Conservation (phyloP, 1,140 invertebrate species). For the Ceratosolen solmsi region DNA sequence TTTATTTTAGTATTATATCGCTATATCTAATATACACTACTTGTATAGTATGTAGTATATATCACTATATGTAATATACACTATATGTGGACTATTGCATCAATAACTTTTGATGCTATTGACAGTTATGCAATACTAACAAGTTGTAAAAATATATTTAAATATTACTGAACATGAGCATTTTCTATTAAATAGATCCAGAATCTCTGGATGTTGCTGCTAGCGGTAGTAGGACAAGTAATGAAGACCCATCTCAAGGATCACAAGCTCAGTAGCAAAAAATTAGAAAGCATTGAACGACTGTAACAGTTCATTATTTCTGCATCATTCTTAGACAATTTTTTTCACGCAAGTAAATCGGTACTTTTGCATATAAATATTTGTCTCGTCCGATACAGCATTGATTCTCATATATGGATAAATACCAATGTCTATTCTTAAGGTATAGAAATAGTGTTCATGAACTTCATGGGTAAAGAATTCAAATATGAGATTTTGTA, state of each 20-base stretch:
- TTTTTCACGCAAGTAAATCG: constrained; percentile 41
- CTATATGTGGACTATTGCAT: constrained; percentile 11
- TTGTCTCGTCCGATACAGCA: not conserved
- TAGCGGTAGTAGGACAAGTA: constrained; percentile 57
- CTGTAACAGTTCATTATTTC: constrained; percentile 43
- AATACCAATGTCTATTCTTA: constrained; percentile 6
- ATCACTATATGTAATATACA: no score
- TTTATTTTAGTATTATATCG: not conserved
- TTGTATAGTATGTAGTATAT: no score
- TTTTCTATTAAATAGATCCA: constrained; percentile 56
- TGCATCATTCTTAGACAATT: constrained; percentile 43
- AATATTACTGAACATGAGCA: not conserved
- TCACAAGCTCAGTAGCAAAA: constrained; percentile 49
- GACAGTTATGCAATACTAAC: not conserved
- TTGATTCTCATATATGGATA: constrained; percentile 14
- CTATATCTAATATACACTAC: no score
- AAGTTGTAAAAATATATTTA: not conserved
- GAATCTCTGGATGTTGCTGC: constrained; percentile 60
- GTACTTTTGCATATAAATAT: constrained; percentile 25
- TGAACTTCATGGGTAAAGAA: not conserved
- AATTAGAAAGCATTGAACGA: constrained; percentile 38
- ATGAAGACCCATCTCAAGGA: constrained; percentile 57
- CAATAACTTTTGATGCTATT: constrained; percentile 11
- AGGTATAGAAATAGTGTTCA: not conserved
- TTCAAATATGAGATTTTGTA: constrained; percentile 39